Evolutionary conservation across 2,113 vertebrate genomes (phyloP).

Genomic region (Myotis lucifugus): DNA sequence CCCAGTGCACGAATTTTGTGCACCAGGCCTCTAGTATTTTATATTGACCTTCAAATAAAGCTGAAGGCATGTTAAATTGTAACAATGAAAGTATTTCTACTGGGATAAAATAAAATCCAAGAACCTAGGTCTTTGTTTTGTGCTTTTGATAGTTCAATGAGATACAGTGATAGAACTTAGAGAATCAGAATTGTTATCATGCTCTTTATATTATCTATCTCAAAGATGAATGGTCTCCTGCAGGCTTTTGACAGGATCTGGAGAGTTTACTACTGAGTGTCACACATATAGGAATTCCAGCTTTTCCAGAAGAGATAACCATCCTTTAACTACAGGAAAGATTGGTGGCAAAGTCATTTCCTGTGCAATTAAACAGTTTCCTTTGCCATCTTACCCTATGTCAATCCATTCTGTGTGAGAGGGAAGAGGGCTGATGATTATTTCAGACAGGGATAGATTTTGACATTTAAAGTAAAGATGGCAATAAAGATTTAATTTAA

Average conservation of each 20-base stretch:
- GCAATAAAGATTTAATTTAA: neutral
- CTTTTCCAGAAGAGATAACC: neutral
- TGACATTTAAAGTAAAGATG: neutral
- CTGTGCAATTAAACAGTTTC: neutral
- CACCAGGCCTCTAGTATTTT: neutral
- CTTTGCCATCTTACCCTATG: neutral
- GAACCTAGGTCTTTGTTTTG: neutral
- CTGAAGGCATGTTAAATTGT: neutral
- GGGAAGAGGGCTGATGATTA: neutral
- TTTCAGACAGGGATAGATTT: neutral
- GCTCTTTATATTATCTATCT: neutral
- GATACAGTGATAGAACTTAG: neutral
- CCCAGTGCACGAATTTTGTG: too few species aligned
- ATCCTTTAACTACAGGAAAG: neutral
- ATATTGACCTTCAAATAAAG: conserved; percentile 32
- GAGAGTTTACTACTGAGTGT: neutral
- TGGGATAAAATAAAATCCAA: neutral
- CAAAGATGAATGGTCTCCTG: neutral
- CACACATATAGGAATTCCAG: neutral
- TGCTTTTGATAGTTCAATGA: neutral
- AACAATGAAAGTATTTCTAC: neutral
- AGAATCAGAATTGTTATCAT: neutral
- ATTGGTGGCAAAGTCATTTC: neutral
- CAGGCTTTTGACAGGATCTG: neutral
- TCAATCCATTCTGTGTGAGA: neutral